Percentiles rank a stretch among this genome's conserved stretches.
phyloP scores from a whole-genome alignment of 1,140 invertebrate species.

The Calephelis virginiensis region DNA sequence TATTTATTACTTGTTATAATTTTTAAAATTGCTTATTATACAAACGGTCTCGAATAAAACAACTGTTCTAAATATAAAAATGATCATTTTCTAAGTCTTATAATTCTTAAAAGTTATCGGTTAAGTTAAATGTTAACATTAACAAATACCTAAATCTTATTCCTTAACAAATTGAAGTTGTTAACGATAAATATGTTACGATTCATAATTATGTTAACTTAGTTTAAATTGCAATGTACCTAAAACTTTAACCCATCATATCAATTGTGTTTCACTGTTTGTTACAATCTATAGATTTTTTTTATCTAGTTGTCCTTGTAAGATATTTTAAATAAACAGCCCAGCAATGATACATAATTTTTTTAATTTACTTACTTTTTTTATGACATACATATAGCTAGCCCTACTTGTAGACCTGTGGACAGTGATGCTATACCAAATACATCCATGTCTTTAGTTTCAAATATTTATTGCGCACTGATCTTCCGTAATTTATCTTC shows the following conservation, averaged over 20 bases:
- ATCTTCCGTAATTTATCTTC: too few species aligned
- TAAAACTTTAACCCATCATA: constrained; percentile 6
- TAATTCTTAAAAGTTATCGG: too few species aligned
- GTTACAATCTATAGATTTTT: constrained; percentile 13
- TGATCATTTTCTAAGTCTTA: too few species aligned
- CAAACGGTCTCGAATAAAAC: too few species aligned
- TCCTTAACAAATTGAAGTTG: not conserved
- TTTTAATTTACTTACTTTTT: not conserved
- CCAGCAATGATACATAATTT: constrained; percentile 6
- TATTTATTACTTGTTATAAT: too few species aligned
- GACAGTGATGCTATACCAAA: too few species aligned
- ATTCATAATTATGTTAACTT: constrained; percentile 12
- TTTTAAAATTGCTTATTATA: too few species aligned
- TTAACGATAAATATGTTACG: not conserved
- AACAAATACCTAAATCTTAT: not conserved
- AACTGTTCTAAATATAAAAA: too few species aligned
- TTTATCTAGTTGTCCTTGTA: constrained; percentile 25
- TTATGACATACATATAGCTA: too few species aligned
- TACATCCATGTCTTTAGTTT: too few species aligned
- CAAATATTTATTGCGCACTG: too few species aligned
- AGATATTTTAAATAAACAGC: constrained; percentile 24
- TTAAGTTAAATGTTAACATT: not conserved
- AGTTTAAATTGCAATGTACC: not conserved
- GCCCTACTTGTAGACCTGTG: too few species aligned
- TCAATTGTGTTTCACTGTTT: constrained; percentile 15